phyloP scores from a whole-genome alignment of 2,888 invertebrate species.

The Drosophila putrida region DNA sequence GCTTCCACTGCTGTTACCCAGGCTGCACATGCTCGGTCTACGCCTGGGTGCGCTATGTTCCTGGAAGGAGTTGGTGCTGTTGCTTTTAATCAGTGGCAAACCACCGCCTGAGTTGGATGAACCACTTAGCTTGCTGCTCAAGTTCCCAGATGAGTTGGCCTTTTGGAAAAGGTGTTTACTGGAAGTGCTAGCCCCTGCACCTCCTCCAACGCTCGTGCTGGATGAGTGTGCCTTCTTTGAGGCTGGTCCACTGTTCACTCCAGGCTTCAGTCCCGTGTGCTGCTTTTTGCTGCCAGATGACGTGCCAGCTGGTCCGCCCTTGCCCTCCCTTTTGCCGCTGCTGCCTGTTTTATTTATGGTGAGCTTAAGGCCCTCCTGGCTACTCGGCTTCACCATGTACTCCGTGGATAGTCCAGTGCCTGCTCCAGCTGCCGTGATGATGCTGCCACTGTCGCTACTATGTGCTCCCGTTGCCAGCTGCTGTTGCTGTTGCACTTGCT shows the following conservation, averaged over 20 bases:
- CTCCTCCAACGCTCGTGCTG: conserved; percentile 1
- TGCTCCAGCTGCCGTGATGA: conserved; percentile 88
- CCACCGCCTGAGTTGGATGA: conserved; percentile 54
- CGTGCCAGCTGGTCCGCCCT: conserved; percentile 17
- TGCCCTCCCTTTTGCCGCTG: conserved; percentile 84
- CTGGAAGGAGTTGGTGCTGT: conserved; percentile 84
- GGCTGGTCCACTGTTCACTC: conserved; percentile 94
- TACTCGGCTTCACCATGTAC: conserved; percentile 95
- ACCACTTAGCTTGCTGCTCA: conserved; percentile 78
- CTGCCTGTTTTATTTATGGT: conserved; percentile 86
- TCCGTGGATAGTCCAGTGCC: conserved; percentile 87
- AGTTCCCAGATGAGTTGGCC: conserved; percentile 84
- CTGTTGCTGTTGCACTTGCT: conserved; percentile 24
- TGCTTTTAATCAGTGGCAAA: conserved; percentile 78
- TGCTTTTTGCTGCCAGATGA: conserved; percentile 86
- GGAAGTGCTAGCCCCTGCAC: conserved; percentile 83
- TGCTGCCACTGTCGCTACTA: conserved; percentile 87
- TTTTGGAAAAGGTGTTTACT: conserved; percentile 84
- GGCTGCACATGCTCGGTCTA: conserved; percentile 65
- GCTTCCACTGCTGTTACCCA: conserved; percentile 10
- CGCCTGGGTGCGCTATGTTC: conserved; percentile 62
- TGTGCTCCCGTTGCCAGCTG: conserved; percentile 46
- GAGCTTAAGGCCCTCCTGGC: conserved; percentile 91
- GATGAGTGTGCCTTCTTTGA: conserved; percentile 87
- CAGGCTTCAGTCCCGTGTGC: conserved; percentile 93